Evolutionary conservation across 2,113 vertebrate genomes (phyloP).

Genomic region (Hylia prasina): DNA sequence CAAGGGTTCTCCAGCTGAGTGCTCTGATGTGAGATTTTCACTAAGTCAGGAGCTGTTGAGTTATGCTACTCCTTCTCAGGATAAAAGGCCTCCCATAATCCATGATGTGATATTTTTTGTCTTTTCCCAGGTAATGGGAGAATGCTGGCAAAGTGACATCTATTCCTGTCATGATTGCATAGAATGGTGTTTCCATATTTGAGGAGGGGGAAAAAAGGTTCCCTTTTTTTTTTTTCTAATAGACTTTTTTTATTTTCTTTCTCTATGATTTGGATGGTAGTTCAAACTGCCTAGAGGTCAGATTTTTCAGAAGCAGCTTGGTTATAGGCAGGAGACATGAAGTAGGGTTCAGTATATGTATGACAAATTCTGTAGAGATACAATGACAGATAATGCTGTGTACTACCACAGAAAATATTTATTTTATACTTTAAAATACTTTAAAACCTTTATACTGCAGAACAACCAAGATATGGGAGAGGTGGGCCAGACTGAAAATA

Average conservation of each 20-base stretch:
- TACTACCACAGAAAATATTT: neutral
- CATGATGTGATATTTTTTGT: neutral
- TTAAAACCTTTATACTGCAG: neutral
- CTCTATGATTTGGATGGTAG: neutral
- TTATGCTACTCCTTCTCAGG: neutral
- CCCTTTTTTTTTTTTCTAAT: neutral
- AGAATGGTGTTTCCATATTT: neutral
- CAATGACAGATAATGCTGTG: neutral
- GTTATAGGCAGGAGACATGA: neutral
- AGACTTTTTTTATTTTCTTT: neutral
- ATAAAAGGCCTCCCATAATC: neutral
- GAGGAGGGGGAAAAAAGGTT: accelerated
- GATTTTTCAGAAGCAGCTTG: neutral
- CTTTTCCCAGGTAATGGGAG: neutral
- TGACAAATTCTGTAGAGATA: neutral
- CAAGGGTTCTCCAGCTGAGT: neutral
- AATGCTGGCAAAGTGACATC: neutral
- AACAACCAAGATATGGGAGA: neutral
- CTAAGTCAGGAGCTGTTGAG: neutral
- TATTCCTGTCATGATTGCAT: accelerated
- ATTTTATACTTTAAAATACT: too few relatives aligned
- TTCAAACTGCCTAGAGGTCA: neutral
- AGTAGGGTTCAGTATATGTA: neutral
- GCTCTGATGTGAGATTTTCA: neutral
- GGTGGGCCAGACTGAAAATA: neutral